Conservation (phyloP, 2,888 invertebrate species). For the Schizotus pectinicornis region DNA sequence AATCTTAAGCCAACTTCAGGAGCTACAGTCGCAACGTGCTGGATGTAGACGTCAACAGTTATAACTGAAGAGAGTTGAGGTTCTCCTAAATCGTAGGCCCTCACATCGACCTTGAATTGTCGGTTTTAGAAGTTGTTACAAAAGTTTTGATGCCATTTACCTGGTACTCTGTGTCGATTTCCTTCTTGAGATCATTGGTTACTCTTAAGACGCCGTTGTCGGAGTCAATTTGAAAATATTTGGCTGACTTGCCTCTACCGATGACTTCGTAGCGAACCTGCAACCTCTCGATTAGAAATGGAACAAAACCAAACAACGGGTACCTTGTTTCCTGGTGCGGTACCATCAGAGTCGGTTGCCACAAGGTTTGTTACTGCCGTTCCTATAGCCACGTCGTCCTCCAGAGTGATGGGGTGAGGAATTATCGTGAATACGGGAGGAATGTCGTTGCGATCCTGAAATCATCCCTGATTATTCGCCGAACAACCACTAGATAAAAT, state of each 20-base stretch:
- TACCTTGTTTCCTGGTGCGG: conserved; percentile 82
- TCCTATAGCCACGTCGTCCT: conserved; percentile 84
- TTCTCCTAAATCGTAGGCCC: conserved; percentile 86
- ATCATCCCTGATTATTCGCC: too few species aligned
- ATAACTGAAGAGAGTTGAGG: conserved; percentile 83
- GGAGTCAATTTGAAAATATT: conserved; percentile 87
- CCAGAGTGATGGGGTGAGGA: conserved; percentile 81
- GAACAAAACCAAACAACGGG: background rate
- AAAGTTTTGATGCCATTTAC: conserved; percentile 55
- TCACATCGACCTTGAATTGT: conserved; percentile 73
- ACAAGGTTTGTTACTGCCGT: conserved; percentile 78
- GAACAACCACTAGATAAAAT: too few species aligned
- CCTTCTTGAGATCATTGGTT: conserved; percentile 83
- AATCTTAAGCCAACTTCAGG: conserved; percentile 83
- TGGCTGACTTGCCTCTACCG: conserved; percentile 79
- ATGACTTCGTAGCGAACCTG: conserved; percentile 77
- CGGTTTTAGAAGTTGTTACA: background rate
- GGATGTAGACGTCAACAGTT: conserved; percentile 81
- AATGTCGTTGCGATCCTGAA: conserved; percentile 85
- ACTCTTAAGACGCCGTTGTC: conserved; percentile 82
- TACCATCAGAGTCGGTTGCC: conserved; percentile 85
- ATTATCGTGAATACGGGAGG: conserved; percentile 85
- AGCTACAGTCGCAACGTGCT: conserved; percentile 72
- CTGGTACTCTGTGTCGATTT: conserved; percentile 86
- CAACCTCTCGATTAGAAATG: conserved; percentile 14